A percentile compares a stretch with the other conserved stretches of the same genome.
These are phyloP conservation scores for Gymnoscopelus microlampas DNA, from an alignment of 2,797 vertebrate species.

Conservation along the genomic window DNA sequence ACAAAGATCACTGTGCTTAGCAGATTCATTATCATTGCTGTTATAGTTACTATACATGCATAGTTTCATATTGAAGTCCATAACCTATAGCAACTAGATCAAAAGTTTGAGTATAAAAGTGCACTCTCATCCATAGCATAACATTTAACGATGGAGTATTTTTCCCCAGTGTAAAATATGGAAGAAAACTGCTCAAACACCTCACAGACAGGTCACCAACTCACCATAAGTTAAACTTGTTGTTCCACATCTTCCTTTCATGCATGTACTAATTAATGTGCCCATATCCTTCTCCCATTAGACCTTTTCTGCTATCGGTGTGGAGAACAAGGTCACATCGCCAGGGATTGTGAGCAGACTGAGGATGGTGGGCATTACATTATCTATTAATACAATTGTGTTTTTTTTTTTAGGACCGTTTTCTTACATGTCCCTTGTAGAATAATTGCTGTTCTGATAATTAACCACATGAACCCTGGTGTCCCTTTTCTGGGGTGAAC, in stretches of 20 bases:
- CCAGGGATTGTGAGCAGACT: constrained; percentile 96
- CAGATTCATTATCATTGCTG: background rate
- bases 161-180: background rate
- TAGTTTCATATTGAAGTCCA: background rate
- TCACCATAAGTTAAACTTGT: background rate
- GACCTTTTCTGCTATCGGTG: constrained; percentile 92
- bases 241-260: constrained; percentile 7
- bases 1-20: background rate
- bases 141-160: background rate
- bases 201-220: background rate
- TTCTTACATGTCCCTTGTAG: too few relatives aligned
- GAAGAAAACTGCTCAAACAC: background rate
- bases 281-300: constrained; percentile 45
- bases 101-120: background rate
- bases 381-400: constrained; percentile 15
- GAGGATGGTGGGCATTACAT: constrained; percentile 91
- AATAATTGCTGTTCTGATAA: too few relatives aligned
- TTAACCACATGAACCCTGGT: too few relatives aligned
- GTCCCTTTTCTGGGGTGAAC: too few relatives aligned
- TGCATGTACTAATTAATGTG: constrained; percentile 1
- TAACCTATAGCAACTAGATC: too few relatives aligned
- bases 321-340: constrained; percentile 97
- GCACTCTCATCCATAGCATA: background rate
- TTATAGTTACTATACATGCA: background rate
- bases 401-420: background rate